These are phyloP conservation scores for Pangasius sanitwongsei DNA, from an alignment of 2,797 vertebrate species.

Conservation along the genomic window DNA sequence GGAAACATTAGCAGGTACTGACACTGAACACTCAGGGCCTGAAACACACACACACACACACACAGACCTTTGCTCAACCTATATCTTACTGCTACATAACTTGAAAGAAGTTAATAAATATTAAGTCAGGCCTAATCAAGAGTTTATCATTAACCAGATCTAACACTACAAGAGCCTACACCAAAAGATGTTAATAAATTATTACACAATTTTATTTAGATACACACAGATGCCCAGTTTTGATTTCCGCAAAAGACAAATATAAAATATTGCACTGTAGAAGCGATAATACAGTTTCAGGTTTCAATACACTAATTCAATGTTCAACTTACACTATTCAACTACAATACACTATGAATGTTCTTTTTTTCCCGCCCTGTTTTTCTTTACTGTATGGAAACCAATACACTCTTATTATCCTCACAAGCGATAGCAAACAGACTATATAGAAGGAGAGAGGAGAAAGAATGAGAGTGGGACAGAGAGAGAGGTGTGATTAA, in stretches of 20 bases:
- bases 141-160: background rate
- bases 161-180: background rate
- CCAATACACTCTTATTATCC: background rate
- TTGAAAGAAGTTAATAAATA: background rate
- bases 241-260: background rate
- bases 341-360: background rate
- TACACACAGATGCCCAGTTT: background rate
- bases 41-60: constrained; percentile 29
- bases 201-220: background rate
- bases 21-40: constrained; percentile 90
- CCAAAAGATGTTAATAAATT: background rate
- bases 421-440: background rate
- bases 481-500: background rate
- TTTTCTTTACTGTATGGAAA: background rate
- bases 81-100: background rate
- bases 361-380: background rate
- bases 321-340: no score
- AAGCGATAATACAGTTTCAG: background rate
- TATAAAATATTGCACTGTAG: background rate
- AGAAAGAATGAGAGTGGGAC: background rate
- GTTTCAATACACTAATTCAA: background rate
- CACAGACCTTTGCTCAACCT: no score
- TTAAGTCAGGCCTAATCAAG: background rate
- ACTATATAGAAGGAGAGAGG: background rate
- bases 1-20: constrained; percentile 86